Evolutionary conservation across 1,140 invertebrate species (phyloP), one percentile per base, ranked within the genome.

Genomic region (Rhizoglyphus robini): DNA sequence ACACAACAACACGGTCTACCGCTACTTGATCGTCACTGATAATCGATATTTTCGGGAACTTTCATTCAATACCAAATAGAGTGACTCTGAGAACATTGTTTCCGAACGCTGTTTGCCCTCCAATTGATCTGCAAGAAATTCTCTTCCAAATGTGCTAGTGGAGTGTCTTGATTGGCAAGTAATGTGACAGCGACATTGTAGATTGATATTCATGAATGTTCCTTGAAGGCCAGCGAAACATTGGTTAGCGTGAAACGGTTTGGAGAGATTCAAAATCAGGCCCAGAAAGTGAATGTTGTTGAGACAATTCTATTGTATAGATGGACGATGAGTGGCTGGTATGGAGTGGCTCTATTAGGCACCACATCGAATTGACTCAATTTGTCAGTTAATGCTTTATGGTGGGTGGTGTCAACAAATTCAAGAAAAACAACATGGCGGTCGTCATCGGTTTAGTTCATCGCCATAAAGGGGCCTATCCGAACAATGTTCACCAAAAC

Each of bases 281-380:
- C n/a, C 29, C 13, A 60, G 58, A 27, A 60, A 60, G 13, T 20
- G 8, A 3, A 60, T 20, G 25, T 34, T 38, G 27, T n/a, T 13
- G 15, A 60, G 8, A 46, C 58, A 60, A 1, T 18, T 20, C 29
- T 60, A 46, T 60, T 60, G 58, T 60, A 60, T 11, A 38, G 29
- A 46, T 60, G 58, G 23, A 60, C 58, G 15, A 60, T 11, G 31
- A 29, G 27, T 34, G 58, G 58, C 58, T 34, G 31, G 29, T 38
- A 60, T n/a, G 36, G n/a, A 11, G 58, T 29, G 29, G 13, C 13
- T 4, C 29, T 60, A 20, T 34, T 27, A 23, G 58, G 58, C 3
- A 32, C 13, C 27, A 3, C 13, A 23, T 27, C 36, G 15, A 60
- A 46, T 34, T 34, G 1, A 23, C 2, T 46, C 15, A 60, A 29